Percentiles rank a stretch among this genome's conserved stretches.
Evolutionary conservation across 2,888 invertebrate genomes (phyloP).

Genomic region (Dryadula phaetusa): DNA sequence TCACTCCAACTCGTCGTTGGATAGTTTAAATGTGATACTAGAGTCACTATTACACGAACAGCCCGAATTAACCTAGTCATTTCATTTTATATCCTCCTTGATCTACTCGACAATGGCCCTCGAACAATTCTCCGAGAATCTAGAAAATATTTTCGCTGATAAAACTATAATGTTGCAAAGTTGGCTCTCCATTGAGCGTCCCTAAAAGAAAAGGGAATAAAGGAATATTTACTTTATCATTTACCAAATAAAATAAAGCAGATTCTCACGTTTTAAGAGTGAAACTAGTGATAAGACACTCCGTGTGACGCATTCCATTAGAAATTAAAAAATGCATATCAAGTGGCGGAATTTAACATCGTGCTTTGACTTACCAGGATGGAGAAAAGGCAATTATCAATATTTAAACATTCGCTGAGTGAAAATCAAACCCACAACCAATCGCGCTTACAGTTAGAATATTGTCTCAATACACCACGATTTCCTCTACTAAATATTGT

Average conservation of each 20-base stretch:
- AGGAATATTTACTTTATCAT: constrained; percentile 24
- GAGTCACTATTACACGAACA: background rate
- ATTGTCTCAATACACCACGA: background rate
- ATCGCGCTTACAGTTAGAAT: too few species aligned
- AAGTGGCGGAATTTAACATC: too few species aligned
- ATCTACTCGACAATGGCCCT: constrained; percentile 3
- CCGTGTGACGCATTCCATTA: too few species aligned
- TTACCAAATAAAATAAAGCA: too few species aligned
- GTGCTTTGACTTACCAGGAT: background rate
- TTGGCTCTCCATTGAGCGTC: background rate
- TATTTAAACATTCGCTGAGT: background rate
- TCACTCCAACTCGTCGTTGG: background rate
- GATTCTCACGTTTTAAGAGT: too few species aligned
- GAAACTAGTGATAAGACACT: too few species aligned
- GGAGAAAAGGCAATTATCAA: background rate
- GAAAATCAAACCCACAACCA: background rate
- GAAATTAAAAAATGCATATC: too few species aligned
- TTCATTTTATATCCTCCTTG: constrained; percentile 5
- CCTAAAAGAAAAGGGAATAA: constrained; percentile 1
- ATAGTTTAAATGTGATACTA: background rate
- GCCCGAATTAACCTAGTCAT: background rate
- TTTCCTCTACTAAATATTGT: too few species aligned
- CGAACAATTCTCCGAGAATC: background rate
- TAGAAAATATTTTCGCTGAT: constrained; percentile 26
- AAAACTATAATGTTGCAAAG: constrained; percentile 2